Evolutionary conservation across 2,888 invertebrate genomes (phyloP).

Genomic region (Sturmia bella): DNA sequence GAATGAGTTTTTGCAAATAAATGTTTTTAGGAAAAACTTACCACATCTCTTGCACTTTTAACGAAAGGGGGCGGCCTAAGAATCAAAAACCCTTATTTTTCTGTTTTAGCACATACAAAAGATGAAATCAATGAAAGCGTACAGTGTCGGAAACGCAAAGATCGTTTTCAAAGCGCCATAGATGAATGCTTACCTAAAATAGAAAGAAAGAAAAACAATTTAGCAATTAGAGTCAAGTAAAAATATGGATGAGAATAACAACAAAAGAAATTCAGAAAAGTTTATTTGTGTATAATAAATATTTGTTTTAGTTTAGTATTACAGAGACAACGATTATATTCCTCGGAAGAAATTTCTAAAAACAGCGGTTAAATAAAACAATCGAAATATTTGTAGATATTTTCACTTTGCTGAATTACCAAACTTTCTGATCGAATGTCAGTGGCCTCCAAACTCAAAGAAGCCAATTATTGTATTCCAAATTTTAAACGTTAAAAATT

Average conservation of each 20-base stretch:
- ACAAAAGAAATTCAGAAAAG: too few species aligned
- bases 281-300: too few species aligned
- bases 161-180: conserved; percentile 4
- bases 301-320: too few species aligned
- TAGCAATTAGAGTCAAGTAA: neutral
- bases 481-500: conserved; percentile 46
- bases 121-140: conserved; percentile 50
- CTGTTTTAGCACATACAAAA: conserved; percentile 37
- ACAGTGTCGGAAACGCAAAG: conserved; percentile 33
- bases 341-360: too few species aligned
- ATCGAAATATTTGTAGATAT: too few species aligned
- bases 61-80: neutral
- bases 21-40: conserved; percentile 16
- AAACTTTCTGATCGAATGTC: too few species aligned
- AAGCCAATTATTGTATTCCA: conserved; percentile 22
- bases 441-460: neutral
- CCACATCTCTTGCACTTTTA: neutral
- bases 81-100: neutral
- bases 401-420: too few species aligned
- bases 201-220: conserved; percentile 32
- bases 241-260: neutral
- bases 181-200: conserved; percentile 64
- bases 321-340: too few species aligned
- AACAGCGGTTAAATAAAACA: too few species aligned
- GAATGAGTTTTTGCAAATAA: too few species aligned